A percentile compares a stretch with the other conserved stretches of the same genome.
phyloP scores from a whole-genome alignment of 1,140 invertebrate genomes.

The Anastrepha ludens region DNA sequence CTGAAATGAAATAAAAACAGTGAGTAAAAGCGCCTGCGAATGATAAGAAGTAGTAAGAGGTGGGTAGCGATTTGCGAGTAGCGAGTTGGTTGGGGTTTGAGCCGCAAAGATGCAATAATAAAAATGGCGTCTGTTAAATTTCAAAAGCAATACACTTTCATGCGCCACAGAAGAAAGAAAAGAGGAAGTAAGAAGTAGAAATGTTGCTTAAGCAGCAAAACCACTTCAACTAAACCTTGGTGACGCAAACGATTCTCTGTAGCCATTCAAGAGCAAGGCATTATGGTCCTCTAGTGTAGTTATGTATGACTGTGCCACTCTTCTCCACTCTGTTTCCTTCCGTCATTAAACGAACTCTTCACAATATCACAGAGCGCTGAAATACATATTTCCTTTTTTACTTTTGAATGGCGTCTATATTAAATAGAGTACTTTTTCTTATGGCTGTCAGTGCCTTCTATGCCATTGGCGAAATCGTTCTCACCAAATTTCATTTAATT shows the following conservation, averaged over 20 bases:
- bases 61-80: neutral
- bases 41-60: neutral
- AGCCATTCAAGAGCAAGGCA: neutral
- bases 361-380: neutral
- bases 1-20: slow-evolving; percentile 24
- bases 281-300: neutral
- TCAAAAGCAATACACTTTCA: slow-evolving; percentile 30
- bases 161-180: neutral
- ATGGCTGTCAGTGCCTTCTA: neutral
- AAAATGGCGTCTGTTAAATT: slow-evolving; percentile 30
- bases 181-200: slow-evolving; percentile 12
- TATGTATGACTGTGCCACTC: neutral
- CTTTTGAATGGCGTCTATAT: slow-evolving; percentile 28
- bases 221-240: slow-evolving; percentile 22
- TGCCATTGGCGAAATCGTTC: neutral
- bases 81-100: neutral
- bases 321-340: neutral
- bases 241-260: neutral
- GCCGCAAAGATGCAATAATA: slow-evolving; percentile 10
- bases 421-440: neutral
- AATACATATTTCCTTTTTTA: neutral
- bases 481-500: slow-evolving; percentile 24
- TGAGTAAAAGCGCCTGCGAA: neutral
- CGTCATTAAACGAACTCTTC: neutral
- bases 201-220: neutral